Percentiles rank a stretch among this genome's conserved stretches.
Evolutionary conservation across 2,113 vertebrate species (phyloP).

Genomic region (Centrocercus urophasianus): DNA sequence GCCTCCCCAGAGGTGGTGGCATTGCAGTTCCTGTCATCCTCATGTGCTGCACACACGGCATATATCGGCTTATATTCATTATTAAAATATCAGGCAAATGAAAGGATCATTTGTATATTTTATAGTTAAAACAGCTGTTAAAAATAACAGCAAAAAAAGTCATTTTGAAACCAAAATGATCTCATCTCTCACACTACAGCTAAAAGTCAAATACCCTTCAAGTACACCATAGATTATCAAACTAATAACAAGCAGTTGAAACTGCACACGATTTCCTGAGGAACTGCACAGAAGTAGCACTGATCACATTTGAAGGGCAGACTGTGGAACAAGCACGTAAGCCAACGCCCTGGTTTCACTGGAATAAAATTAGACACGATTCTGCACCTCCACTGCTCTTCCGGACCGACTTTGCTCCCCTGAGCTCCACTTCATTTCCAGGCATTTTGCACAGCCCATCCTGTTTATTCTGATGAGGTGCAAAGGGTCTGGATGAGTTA

Average conservation of each 20-base stretch:
- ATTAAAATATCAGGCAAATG: not conserved
- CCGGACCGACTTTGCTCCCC: not conserved
- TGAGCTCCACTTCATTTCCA: conserved; percentile 26
- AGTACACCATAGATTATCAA: accelerated
- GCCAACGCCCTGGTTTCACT: not conserved
- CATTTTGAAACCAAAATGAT: not conserved
- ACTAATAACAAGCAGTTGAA: not conserved
- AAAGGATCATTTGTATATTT: not conserved
- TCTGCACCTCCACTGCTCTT: not conserved
- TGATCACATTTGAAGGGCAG: not conserved
- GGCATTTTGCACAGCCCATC: conserved; percentile 52
- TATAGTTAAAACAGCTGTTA: not conserved
- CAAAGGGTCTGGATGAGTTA: conserved; percentile 5
- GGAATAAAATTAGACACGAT: conserved; percentile 42
- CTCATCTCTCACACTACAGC: not conserved
- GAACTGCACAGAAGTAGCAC: not conserved
- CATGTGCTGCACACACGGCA: not conserved
- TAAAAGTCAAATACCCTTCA: not conserved
- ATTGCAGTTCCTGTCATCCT: not conserved
- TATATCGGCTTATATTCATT: not conserved
- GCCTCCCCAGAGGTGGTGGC: not conserved
- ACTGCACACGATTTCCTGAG: not conserved
- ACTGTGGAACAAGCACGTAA: not conserved
- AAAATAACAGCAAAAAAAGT: not conserved
- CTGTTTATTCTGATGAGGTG: conserved; percentile 33